Evolutionary conservation across 2,113 vertebrate genomes (phyloP).

Genomic region (Formicarius rufipectus): DNA sequence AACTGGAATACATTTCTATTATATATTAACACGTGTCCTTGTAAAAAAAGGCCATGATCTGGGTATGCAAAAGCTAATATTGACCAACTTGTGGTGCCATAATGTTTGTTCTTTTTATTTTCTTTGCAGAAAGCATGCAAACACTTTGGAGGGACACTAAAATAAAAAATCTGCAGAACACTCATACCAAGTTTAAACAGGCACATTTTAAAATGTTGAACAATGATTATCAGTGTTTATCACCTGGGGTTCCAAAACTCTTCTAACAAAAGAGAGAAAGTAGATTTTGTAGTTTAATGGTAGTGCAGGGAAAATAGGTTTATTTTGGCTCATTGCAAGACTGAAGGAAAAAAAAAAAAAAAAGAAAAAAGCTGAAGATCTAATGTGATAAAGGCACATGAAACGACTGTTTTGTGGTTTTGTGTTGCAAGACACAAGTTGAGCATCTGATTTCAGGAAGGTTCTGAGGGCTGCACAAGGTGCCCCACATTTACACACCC

Average conservation of each 20-base stretch:
- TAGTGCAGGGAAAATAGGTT: background rate
- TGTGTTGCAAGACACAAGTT: background rate
- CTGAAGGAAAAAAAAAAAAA: background rate
- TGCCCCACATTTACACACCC: background rate
- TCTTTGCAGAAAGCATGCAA: conserved; percentile 3
- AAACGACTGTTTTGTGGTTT: background rate
- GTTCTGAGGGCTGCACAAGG: background rate
- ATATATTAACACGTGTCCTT: conserved; percentile 67
- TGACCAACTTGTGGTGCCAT: conserved; percentile 46
- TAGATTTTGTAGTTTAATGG: background rate
- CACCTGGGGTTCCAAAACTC: background rate
- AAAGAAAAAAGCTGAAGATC: background rate
- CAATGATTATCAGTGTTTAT: background rate
- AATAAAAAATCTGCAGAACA: background rate
- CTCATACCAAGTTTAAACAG: conserved; percentile 12
- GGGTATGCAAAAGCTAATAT: conserved; percentile 64
- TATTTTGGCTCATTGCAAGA: background rate
- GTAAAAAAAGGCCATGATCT: background rate
- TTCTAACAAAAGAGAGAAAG: background rate
- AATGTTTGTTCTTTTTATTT: conserved; percentile 57
- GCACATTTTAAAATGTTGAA: background rate
- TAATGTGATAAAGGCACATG: background rate
- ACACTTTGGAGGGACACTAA: background rate
- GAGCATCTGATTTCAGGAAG: conserved; percentile 30
- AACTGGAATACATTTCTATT: conserved; percentile 42